Evolutionary conservation across 2,797 vertebrate species (phyloP), one percentile per base, ranked within the genome.

Genomic region (Sciurus vulgaris): DNA sequence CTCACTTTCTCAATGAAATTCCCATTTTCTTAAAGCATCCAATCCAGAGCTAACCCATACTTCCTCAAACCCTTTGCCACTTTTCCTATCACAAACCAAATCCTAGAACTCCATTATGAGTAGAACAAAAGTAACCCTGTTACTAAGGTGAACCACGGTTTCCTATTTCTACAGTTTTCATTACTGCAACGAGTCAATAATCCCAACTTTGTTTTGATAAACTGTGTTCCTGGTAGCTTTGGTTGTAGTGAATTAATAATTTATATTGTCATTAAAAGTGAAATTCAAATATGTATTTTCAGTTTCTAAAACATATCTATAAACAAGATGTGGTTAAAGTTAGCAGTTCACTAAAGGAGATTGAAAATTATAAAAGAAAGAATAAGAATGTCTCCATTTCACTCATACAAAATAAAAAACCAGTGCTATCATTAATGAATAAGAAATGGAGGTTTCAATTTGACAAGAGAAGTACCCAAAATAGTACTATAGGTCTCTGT

Each of bases 301-400:
- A 70, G 44, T 10, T 74, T 91, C 65, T 84, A 35, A 76, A 86
- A 35, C 30, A n/a, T 38, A 38, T 86, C 24, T 82, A 41, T 33
- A 74, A 30, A 77, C 17, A 88, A 77, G 18, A 90, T 26, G 74
- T 73, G 49, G 41, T 22, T 76, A 69, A 72, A 79, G 73, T 22
- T 70, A 63, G 44, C 87, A 12, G 4, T 51, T 72, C 61, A 77
- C 33, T 83, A n/a, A 65, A 10, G 81, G 15, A 86, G 9, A 3
- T 63, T 69, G 59, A 35, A 63, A 89, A 74, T 41, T 74, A 0
- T 65, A 61, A 81, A 24, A 12, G 22, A 93, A 65, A 73, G 54
- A 49, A 76, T 18, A 86, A 74, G 24, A 74, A 92, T 89, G 79
- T 3, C 73, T 81, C 65, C n/a, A 78, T 92, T 73, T 86, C 12